Evolutionary conservation across 2,888 invertebrate genomes (phyloP), one percentile per base, ranked within the genome.

Genomic region (Lycaena phlaeas): DNA sequence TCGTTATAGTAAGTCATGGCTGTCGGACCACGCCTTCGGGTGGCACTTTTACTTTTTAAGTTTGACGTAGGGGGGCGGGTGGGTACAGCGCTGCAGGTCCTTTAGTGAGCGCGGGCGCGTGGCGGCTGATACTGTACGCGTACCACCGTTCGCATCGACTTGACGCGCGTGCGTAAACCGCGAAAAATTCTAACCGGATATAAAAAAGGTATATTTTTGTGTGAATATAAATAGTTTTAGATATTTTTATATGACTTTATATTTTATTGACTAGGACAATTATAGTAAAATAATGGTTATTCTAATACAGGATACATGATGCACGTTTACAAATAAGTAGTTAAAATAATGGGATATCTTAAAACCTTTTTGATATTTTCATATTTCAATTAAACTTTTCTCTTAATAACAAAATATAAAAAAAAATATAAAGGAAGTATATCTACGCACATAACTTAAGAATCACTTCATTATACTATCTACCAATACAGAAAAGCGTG

Each of bases 1-100:
- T 31, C 42, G 56, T 56, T 57, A 57, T 46, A 54, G 48, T 55
- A 54, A 67, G 67, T 66, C 68, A 74, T 63, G 70, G 67, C 57
- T 67, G 57, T 44, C 48, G 22, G 52, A 61, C 61, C 71, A 68
- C 71, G 68, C 75, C 75, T 72, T 63, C 66, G 64, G 76, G 79
- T 67, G 66, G 69, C n/a, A 81, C 81, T 81, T 81, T 81, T 81
- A 81, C 81, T 81, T 79, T 50, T 74, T 64, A 61, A 64, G 31
- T 45, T 42, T 36, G 46, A 39, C 43, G 50, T 50, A 52, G 57
- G 46, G 55, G 56, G 54, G 57, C 48, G 46, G 48, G 40, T 47
- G 40, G 44, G 44, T 52, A 46, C 48, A 42, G 40, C 41, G 51
- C 49, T 34, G 47, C 41, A 39, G 45, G 38, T 50, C 44, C 48